Percentiles rank a stretch among this genome's conserved stretches.
Conservation (phyloP, 2,888 invertebrate genomes). For the Merodon equestris region DNA sequence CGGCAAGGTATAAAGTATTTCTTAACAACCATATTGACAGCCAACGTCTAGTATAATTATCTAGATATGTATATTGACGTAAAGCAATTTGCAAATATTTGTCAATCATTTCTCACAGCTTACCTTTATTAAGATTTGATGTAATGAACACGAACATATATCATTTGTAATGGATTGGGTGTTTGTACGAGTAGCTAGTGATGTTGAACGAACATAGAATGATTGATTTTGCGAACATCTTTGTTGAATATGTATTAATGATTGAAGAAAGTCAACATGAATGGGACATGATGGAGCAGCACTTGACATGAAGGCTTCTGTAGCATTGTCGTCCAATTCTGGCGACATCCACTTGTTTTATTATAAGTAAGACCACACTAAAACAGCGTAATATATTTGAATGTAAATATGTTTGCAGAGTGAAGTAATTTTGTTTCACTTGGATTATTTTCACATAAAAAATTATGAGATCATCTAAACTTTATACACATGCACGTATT, state of each 20-base stretch:
- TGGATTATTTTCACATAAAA: slow-evolving; percentile 14
- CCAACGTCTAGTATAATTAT: background rate
- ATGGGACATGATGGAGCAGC: slow-evolving; percentile 61
- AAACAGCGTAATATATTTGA: background rate
- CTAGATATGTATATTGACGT: background rate
- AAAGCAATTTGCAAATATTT: background rate
- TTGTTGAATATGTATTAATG: slow-evolving; percentile 68
- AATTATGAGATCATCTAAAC: slow-evolving; percentile 43
- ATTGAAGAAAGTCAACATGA: slow-evolving; percentile 69
- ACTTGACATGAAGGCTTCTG: slow-evolving; percentile 63
- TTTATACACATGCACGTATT: slow-evolving; percentile 20
- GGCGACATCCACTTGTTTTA: slow-evolving; percentile 46
- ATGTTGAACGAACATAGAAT: slow-evolving; percentile 13
- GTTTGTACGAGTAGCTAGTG: slow-evolving; percentile 13
- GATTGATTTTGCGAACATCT: slow-evolving; percentile 56
- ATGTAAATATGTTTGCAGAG: slow-evolving; percentile 24
- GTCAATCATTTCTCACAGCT: background rate
- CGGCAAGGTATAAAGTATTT: too few species aligned
- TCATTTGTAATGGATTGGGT: slow-evolving; percentile 43
- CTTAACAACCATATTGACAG: too few species aligned
- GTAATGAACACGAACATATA: slow-evolving; percentile 69
- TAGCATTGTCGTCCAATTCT: slow-evolving; percentile 47
- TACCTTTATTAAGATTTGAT: slow-evolving; percentile 71
- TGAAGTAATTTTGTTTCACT: slow-evolving; percentile 41
- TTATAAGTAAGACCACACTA: slow-evolving; percentile 6